phyloP scores from a whole-genome alignment of 92 coral and sea anemone species.

The Micromussa lordhowensis region DNA sequence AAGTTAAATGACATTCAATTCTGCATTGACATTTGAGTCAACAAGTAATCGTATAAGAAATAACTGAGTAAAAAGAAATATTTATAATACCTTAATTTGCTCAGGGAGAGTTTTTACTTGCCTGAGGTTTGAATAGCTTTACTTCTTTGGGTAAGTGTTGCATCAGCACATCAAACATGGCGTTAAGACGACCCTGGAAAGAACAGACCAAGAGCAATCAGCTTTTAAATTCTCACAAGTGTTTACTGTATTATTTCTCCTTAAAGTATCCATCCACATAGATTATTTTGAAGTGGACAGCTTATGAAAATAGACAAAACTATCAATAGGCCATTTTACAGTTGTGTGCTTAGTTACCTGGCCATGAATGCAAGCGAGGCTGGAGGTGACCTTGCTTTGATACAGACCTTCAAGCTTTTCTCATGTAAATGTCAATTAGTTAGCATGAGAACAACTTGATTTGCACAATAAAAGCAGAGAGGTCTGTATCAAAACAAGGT shows the following conservation, averaged over 20 bases:
- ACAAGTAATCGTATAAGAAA: background rate
- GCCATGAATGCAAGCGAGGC: too few relatives aligned
- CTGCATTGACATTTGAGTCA: background rate
- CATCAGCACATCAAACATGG: background rate
- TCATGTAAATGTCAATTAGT: too few relatives aligned
- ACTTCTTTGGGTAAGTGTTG: background rate
- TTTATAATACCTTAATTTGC: background rate
- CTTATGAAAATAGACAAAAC: background rate
- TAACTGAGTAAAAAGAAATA: background rate
- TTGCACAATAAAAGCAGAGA: too few relatives aligned
- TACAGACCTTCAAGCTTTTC: too few relatives aligned
- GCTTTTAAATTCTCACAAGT: background rate
- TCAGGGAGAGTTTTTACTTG: background rate
- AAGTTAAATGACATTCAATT: background rate
- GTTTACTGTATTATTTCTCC: background rate
- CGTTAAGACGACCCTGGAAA: background rate
- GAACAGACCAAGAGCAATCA: background rate
- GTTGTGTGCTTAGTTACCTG: too few relatives aligned
- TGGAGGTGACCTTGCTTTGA: too few relatives aligned
- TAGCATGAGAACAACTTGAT: too few relatives aligned
- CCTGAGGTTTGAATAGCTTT: conserved; percentile 1
- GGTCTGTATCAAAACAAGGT: too few relatives aligned
- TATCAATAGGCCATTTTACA: too few relatives aligned
- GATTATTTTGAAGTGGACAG: background rate
- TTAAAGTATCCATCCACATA: background rate